phyloP scores from a whole-genome alignment of 2,113 vertebrate genomes.

The Brachyistius frenatus region DNA sequence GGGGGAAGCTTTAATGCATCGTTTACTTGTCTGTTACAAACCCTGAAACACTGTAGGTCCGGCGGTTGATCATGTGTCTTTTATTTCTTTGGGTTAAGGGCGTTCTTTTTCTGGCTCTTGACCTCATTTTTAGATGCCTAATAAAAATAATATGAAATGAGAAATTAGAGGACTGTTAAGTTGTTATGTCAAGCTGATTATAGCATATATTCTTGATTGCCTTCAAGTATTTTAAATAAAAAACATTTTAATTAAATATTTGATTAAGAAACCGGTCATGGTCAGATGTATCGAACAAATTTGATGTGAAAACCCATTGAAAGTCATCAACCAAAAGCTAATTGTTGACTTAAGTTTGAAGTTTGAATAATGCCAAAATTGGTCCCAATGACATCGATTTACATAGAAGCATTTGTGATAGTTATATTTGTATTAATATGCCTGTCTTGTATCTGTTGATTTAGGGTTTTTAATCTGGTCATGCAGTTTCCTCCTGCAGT shows the following conservation, averaged over 20 bases:
- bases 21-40: constrained; percentile 22
- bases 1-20: constrained; percentile 43
- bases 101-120: constrained; percentile 8
- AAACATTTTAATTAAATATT: background rate
- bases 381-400: background rate
- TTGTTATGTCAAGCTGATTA: background rate
- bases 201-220: background rate
- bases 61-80: constrained; percentile 29
- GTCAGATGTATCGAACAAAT: background rate
- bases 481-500: constrained; percentile 53
- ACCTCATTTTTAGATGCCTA: background rate
- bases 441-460: background rate
- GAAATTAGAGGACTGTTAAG: background rate
- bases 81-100: background rate
- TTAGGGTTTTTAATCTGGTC: background rate
- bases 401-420: background rate
- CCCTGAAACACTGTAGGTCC: constrained; percentile 21
- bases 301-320: background rate
- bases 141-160: background rate
- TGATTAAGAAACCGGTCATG: background rate
- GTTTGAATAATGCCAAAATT: background rate
- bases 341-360: too few relatives aligned
- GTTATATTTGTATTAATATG: background rate
- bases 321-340: too few relatives aligned
- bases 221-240: background rate